Evolutionary conservation across 37 sponge, comb jelly and placozoan species (phyloP), one percentile per base, ranked within the genome.

Genomic region (Mnemiopsis leidyi): DNA sequence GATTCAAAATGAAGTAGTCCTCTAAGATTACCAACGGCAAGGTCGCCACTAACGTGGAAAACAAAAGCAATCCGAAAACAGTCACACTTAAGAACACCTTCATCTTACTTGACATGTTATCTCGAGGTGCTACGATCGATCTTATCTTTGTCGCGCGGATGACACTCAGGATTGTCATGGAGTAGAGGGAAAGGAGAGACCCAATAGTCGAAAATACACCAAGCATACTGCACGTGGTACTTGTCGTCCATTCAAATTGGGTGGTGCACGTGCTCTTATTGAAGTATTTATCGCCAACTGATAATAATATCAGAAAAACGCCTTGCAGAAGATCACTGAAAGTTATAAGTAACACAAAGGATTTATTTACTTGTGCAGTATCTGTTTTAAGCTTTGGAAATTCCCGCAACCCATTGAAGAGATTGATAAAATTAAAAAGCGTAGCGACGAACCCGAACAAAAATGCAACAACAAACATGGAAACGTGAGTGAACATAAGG

Each of bases 101-200:
- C 3, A 3, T 31, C 36, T 1, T 77, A 7, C 18, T 32, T 13
- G 79, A 77, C 79, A 9, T 32, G 30, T 34, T 20, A 1, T 77
- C 36, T 16, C 7, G 30, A 0, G 79, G 79, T 9, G 79, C 18
- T 31, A 34, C 1, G 1, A 77, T 34, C 18, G 20, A 32, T 3
- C 32, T 34, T 2, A 32, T 77, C 18, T 32, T 32, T 32, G 16
- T 26, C 9, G 79, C 79, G 0, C 79, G 34, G 36, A 32, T 77
- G 1, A 77, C 36, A 32, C 79, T 77, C 36, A 77, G 79, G 36
- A 77, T 32, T 13, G 79, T 77, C 79, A 77, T 77, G 20, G 79
- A 77, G 36, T 77, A 77, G 36, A 77, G 79, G 36, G 79, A 77
- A 5, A 77, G 18, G 18, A 77, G 79, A 0, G 79, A 77, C 35